Base-by-base conservation (phyloP, 1,140 invertebrate genomes). In the Homalodisca vitripennis region DNA sequence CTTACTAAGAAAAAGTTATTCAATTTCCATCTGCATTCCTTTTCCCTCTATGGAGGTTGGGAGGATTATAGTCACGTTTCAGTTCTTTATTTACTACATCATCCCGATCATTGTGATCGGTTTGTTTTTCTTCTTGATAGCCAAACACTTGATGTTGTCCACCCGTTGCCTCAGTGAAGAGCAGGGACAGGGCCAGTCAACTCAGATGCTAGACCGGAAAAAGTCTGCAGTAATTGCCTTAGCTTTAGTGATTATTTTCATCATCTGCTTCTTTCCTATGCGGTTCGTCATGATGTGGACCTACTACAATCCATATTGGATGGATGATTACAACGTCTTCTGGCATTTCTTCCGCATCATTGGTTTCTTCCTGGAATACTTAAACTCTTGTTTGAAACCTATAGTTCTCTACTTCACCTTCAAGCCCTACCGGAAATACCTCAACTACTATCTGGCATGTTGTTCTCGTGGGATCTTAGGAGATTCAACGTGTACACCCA, bases 371-470 rank as follows among this genome's bases (percentile, higher is more conserved):
- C 82, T 95, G 30, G 92, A 89, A 73, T 97, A 94, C 79, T 86
- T 94, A 41, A 96, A 97, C 80, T 95, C 93, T 13, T 97, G 94
- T 80, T 89, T 97, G 68, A 97, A 97, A 82, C 95, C 95, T 0
- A 90, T 97, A 27, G 93, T 94, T 0, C 82, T 98, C 3, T 97
- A 97, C 77, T 95, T 93, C 78, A 88, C 97, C 72, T 95, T 92
- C 74, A 91, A 92, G 3, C 91, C 93, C 20, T 98, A 97, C 82
- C 86, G 94, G 3, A 84, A 85, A 71, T 89, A 95, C 81, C 97
- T 95, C 83, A 95, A 97, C 80, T 83, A 89, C n/a, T 94, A 96
- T 80, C 83, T 97, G 30, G 94, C 91, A 76, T 88, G 87, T 47
- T 69, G 67, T 34, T 26, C 32, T 3, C 2, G 64, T 26, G 31